Evolutionary conservation across 2,113 vertebrate genomes (phyloP), one percentile per base, ranked within the genome.

Genomic region (Ameiurus melas): DNA sequence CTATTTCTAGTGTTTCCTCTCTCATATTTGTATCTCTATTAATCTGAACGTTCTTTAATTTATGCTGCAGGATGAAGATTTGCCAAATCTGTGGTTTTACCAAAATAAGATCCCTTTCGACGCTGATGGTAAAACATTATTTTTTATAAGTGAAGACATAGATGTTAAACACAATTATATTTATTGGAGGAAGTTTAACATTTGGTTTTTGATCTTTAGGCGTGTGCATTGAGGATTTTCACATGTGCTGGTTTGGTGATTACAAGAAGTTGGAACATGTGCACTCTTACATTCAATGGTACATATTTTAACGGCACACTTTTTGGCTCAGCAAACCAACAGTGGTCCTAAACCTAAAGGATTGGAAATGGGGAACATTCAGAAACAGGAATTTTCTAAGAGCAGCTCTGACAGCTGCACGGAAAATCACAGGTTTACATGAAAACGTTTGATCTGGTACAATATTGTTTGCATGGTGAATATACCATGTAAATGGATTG

Each of bases 251-350:
- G 97, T 83, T 0, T 30, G 66, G 91, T 9, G n/a, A 96, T 0
- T 98, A 98, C 70, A 58, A 86, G 0, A 53, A 0, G 0, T 94
- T 99, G 89, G 98, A 99, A 90, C 2, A 85, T 71, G 96, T 96
- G 14, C 97, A 99, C 87, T 96, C 94, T 0, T 99, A 95, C 89
- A 98, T 99, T 92, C 98, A 99, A 30, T 99, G 98, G 98, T 99
- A 95, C 96, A 91, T 83, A 2, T 43, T 27, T 36, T 25, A 16
- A 51, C 5, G 12, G 62, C 20, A 75, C 17, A 73, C 22, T 27
- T 64, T 64, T 27, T 64, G 22, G 60, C 27, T 25, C 60, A 64
- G 22, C 22, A 64, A 27, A 27, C 22, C 60, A 68, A 30, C 4
- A 14, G 2, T 71, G 5, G 30, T 16, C 30, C 68, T 36, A 71